Percentiles rank a stretch among this genome's conserved stretches.
These are phyloP conservation scores for Maccullochella peelii DNA, from an alignment of 2,113 vertebrate species.

Conservation along the genomic window DNA sequence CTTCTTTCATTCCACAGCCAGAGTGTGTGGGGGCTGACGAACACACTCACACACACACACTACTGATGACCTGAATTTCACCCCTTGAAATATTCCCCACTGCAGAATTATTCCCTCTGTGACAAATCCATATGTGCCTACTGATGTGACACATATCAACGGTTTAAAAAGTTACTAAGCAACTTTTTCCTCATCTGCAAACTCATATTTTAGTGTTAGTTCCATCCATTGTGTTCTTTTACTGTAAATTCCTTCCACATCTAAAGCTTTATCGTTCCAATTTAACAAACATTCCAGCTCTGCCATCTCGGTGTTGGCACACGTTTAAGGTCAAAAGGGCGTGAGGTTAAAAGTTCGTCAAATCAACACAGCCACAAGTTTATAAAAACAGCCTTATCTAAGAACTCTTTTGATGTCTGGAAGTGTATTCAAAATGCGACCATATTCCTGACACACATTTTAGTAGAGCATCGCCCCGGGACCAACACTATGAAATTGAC, in stretches of 20 bases:
- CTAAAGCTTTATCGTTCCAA: not conserved
- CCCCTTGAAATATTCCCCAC: slow-evolving; percentile 54
- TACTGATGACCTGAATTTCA: slow-evolving; percentile 70
- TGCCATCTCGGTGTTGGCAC: not conserved
- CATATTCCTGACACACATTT: slow-evolving; percentile 71
- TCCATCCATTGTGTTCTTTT: slow-evolving; percentile 9
- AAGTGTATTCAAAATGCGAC: slow-evolving; percentile 79
- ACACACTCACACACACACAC: slow-evolving; percentile 35
- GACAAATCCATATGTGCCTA: slow-evolving; percentile 55
- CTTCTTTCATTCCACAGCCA: slow-evolving; percentile 52
- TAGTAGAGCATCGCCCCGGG: slow-evolving; percentile 59
- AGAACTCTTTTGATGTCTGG: slow-evolving; percentile 74
- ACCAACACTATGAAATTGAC: slow-evolving; percentile 81
- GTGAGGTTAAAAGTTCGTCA: slow-evolving; percentile 48
- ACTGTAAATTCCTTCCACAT: slow-evolving; percentile 25
- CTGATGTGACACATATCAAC: slow-evolving; percentile 48
- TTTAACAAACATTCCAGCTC: not conserved
- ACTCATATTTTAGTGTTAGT: not conserved
- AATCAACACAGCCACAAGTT: slow-evolving; percentile 9
- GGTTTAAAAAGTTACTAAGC: slow-evolving; percentile 43
- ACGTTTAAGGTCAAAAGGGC: slow-evolving; percentile 60
- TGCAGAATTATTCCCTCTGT: slow-evolving; percentile 48
- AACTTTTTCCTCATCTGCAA: slow-evolving; percentile 38
- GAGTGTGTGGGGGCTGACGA: slow-evolving; percentile 42
- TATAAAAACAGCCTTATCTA: slow-evolving; percentile 76